These are phyloP conservation scores for Chrysomallon squamiferum DNA, from an alignment of 1,140 invertebrate species.

Conservation along the genomic window DNA sequence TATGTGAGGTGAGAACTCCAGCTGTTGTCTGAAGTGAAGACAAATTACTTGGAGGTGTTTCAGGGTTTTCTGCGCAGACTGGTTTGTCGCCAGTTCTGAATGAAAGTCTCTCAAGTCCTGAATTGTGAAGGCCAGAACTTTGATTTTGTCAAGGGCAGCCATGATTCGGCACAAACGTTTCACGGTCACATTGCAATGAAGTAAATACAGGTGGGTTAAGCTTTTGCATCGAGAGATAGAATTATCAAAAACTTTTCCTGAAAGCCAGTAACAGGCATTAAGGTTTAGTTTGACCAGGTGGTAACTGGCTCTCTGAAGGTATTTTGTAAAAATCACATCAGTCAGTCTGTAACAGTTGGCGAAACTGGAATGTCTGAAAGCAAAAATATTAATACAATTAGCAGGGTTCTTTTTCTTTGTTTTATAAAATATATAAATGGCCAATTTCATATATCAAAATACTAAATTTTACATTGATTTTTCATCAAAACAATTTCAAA, in stretches of 20 bases:
- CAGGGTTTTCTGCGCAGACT: constrained; percentile 32
- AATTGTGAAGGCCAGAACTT: constrained; percentile 31
- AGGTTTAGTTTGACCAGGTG: constrained; percentile 40
- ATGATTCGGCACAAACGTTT: constrained; percentile 32
- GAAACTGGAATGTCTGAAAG: constrained; percentile 20
- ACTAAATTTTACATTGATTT: neutral
- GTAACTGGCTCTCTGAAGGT: constrained; percentile 11
- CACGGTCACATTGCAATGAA: constrained; percentile 31
- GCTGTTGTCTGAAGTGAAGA: constrained; percentile 26
- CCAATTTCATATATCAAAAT: neutral
- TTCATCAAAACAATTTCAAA: neutral
- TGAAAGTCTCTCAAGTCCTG: constrained; percentile 35
- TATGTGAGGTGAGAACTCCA: constrained; percentile 17
- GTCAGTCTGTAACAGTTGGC: constrained; percentile 17
- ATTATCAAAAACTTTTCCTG: constrained; percentile 16
- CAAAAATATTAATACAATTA: constrained; percentile 6
- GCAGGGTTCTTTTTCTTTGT: neutral
- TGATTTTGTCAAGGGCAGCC: constrained; percentile 20
- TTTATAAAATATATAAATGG: constrained; percentile 1
- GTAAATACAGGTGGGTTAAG: constrained; percentile 29
- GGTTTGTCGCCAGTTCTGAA: constrained; percentile 21
- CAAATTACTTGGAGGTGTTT: constrained; percentile 21
- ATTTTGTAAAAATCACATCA: constrained; percentile 20
- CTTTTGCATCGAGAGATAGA: constrained; percentile 31
- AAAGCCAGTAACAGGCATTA: constrained; percentile 46